Evolutionary conservation across 2,888 invertebrate species (phyloP), one percentile per base, ranked within the genome.

Genomic region (Sycophila texana): DNA sequence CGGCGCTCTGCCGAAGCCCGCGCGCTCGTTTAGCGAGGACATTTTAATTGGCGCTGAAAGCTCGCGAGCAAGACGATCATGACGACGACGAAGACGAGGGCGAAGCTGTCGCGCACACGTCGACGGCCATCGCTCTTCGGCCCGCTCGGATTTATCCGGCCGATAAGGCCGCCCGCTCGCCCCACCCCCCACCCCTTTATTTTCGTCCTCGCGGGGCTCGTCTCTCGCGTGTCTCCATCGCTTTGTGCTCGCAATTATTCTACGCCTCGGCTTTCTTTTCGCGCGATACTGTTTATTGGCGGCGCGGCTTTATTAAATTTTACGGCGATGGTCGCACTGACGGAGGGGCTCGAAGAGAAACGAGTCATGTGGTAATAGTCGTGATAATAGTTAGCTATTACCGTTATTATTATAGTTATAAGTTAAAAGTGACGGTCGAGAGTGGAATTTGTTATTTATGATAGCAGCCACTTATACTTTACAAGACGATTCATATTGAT

Each of bases 31-130:
- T 85, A 85, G 83, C 84, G 83, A 80, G 85, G 86, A 85, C 85
- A 83, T 85, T 87, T 86, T 89, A 89, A 89, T 89, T 89, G 89
- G 88, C 86, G 87, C 84, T 88, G 89, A 88, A 89, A 88, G 86
- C 84, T 84, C 82, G 80, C 81, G 39, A 39, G 83, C 84, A 79
- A 81, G 81, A 83, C 83, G 84, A 26, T 26, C 26, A 26, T 26
- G 26, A 26, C 26, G 26, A 26, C 26, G 26, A 26, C 26, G 26
- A 78, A 84, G 82, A 82, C 84, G 81, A 78, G 47, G 68, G 7
- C 77, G 80, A 77, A 74, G 81, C 60, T 60, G 60, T 51, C 22
- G 30, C 53, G 3, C 26, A 26, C 26, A 53, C 74, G 68, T 7
- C 53, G 72, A 60, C 77, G 72, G 79, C 82, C 79, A 81, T 77